Percentiles rank a stretch among this genome's conserved stretches.
These are phyloP conservation scores for Parasteatoda lunata DNA, from an alignment of 2,888 invertebrate species.

Conservation along the genomic window DNA sequence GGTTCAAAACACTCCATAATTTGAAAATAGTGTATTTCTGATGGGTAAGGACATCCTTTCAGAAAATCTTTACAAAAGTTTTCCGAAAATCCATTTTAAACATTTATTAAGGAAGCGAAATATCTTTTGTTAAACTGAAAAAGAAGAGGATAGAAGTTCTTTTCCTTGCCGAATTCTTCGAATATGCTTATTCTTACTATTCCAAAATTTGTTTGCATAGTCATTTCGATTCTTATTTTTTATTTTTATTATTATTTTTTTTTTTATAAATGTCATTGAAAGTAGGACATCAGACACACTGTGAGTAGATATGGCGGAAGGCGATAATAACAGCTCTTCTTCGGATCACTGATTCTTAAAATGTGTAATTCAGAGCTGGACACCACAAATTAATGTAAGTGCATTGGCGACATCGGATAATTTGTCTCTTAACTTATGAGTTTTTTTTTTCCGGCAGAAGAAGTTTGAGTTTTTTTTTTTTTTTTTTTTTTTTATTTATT, in stretches of 20 bases:
- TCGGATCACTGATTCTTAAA: constrained; percentile 5
- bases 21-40: too few species aligned
- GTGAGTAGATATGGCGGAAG: constrained; percentile 10
- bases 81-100: too few species aligned
- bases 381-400: not conserved
- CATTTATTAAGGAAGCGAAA: too few species aligned
- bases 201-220: too few species aligned
- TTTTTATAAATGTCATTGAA: not conserved
- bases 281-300: not conserved
- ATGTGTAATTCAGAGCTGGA: constrained; percentile 14
- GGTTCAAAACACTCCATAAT: too few species aligned
- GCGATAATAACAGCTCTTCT: constrained; percentile 12
- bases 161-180: too few species aligned
- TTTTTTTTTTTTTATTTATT: not conserved
- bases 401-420: not conserved
- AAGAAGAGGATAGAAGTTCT: too few species aligned
- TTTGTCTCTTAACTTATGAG: not conserved
- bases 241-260: not conserved
- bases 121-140: too few species aligned
- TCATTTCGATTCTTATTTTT: too few species aligned
- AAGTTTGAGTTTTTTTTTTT: not conserved
- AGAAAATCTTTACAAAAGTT: too few species aligned
- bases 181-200: too few species aligned
- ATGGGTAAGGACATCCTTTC: too few species aligned
- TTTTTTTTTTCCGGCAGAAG: not conserved